Base-by-base conservation (phyloP, 2,888 invertebrate species). In the Catocala nupta region DNA sequence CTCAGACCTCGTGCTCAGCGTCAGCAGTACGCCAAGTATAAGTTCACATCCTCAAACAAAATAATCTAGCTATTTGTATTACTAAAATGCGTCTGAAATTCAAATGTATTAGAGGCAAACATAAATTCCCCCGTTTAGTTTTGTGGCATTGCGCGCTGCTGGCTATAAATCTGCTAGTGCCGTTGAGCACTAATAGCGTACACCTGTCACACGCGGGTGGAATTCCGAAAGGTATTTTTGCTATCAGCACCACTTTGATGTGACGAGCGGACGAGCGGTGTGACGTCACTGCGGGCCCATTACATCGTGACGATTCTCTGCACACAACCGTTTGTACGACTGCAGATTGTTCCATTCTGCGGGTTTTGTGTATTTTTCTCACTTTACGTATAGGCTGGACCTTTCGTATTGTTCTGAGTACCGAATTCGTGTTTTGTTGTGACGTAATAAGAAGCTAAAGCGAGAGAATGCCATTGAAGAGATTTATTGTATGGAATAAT, bases 61-160 rank as follows among this genome's bases (percentile, higher is more conserved):
- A 43, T 13, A 53, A 12, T 39, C 42, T 5, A 36, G 55, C 52
- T 50, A 51, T 50, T 42, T 49, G 39, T 59, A 45, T 60, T 60
- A 62, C 67, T 68, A 59, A 67, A 80, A 71, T 56, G 59, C 64
- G 68, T 68, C 65, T 60, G 56, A 65, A 73, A 76, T 76, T 70
- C 62, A 63, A 72, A 77, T 78, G 77, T 78, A 68, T 78, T 75
- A 76, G 69, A 64, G 49, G 63, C 68, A 60, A 63, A 59, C 66
- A 77, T 79, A 77, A 65, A 87, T 85, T 80, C 75, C 71, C 68
- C 70, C 71, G 78, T 81, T 83, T 82, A 82, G 83, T 81, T 81
- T 81, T 83, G 83, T 78, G 80, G 81, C 73, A 76, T 70, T 74
- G 77, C 72, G 72, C 69, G 68, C 66, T 59, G 71, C 62, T 73